Conservation (phyloP, 2,888 invertebrate genomes). For the Melipona bicolor region DNA sequence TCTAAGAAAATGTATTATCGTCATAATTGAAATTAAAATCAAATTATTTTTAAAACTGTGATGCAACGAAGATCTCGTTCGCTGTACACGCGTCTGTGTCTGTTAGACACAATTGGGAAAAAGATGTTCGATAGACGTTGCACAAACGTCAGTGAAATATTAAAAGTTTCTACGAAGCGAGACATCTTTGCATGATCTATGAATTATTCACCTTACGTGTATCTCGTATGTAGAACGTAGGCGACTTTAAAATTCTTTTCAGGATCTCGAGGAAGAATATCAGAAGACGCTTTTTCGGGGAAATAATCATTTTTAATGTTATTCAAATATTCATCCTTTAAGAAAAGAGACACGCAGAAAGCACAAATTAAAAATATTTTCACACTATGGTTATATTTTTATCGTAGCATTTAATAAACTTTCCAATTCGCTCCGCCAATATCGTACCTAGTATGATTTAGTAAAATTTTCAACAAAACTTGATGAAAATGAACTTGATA, state of each 20-base stretch:
- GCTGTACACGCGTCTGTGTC: not conserved
- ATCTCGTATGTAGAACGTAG: not conserved
- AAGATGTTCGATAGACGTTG: not conserved
- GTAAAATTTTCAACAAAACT: not conserved
- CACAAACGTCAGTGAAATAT: not conserved
- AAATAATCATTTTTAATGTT: not conserved
- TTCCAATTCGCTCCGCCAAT: not conserved
- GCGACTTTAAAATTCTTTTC: not conserved
- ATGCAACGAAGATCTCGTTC: not conserved
- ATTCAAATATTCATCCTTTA: not conserved
- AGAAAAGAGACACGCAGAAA: not conserved
- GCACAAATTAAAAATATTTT: not conserved
- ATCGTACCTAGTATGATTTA: not conserved
- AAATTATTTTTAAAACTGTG: not conserved
- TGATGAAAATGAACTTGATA: not conserved
- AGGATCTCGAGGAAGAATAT: not conserved
- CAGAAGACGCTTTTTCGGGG: not conserved
- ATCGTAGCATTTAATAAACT: not conserved
- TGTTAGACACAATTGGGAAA: not conserved
- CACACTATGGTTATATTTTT: not conserved
- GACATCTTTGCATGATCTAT: not conserved
- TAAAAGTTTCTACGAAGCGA: not conserved
- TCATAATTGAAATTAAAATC: too few species aligned
- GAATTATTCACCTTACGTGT: not conserved
- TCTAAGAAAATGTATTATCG: not conserved